Base-by-base conservation (phyloP, 2,113 vertebrate genomes). In the Dasyprocta punctata region DNA sequence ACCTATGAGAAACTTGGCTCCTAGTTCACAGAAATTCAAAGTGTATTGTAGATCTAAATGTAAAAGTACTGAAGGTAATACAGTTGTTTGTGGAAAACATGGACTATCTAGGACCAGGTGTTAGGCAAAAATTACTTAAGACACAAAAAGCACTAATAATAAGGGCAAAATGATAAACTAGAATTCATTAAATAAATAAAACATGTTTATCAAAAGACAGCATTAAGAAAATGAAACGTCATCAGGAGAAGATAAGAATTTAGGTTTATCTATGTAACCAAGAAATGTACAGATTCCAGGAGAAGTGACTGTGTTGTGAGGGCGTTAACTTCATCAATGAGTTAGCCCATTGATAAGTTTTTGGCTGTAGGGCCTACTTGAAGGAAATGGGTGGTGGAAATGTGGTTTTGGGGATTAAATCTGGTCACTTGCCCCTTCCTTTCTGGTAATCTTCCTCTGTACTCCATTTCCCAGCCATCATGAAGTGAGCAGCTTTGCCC, bases 181-280 rank as follows among this genome's bases (percentile, higher is more conserved):
- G 58, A 61, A 6, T 61, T 89, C 9, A 56, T 86, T 83, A 94
- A 89, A 83, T n/a, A 78, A 83, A 83, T 65, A 44, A 80, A 78
- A 56, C 69, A 4, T 49, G 20, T 75, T 69, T 92, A 82, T 56
- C n/a, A 89, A 58, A 77, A 60, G 26, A 20, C 8, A 95, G 3
- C 60, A 94, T 52, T 36, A 84, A 86, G n/a, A 65, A 86, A 82
- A 63, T 38, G 20, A 97, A 94, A 89, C 26, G 17, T 78, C 30
- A 95, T 30, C 56, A 5, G 65, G 30, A 84, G 11, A 47, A 13
- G 52, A 80, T 44, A 87, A 38, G 26, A 54, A 54, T 83, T 5
- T 65, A 61, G 56, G 60, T 90, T 4, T 63, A 41, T 86, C 36
- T 16, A 67, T 67, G 11, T 36, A 67, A 36, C 14, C 36, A 69